Percentiles rank a stretch among this genome's conserved stretches.
phyloP scores from a whole-genome alignment of 2,888 invertebrate genomes.

The Stomorhina lunata region DNA sequence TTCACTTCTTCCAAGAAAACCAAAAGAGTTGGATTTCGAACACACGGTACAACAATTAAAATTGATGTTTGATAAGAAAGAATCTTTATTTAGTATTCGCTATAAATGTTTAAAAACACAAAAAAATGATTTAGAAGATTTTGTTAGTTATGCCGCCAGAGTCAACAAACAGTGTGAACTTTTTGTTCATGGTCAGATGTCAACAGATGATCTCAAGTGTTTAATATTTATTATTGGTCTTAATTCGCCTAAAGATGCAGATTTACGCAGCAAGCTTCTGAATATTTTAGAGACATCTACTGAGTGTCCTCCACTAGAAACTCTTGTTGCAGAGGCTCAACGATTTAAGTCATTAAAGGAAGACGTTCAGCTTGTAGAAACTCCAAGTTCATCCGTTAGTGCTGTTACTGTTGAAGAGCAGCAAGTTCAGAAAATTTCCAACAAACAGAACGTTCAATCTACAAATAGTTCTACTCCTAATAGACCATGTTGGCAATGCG shows the following conservation, averaged over 20 bases:
- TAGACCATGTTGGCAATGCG: neutral
- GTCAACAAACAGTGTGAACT: neutral
- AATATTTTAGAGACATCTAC: neutral
- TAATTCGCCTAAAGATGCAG: neutral
- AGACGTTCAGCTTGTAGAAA: neutral
- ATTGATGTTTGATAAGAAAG: neutral
- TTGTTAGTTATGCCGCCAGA: neutral
- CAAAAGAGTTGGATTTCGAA: neutral
- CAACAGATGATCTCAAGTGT: neutral
- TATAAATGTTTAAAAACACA: neutral
- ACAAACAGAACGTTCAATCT: neutral
- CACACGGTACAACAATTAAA: neutral
- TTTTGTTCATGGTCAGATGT: neutral
- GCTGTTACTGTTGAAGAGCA: neutral
- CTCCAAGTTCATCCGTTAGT: neutral
- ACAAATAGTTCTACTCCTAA: neutral
- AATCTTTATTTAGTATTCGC: neutral
- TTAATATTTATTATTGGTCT: constrained; percentile 3
- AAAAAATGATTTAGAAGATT: neutral
- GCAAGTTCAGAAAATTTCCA: neutral
- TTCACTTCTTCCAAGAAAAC: neutral
- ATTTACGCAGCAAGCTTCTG: neutral
- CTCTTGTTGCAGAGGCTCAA: neutral
- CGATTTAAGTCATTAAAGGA: neutral
- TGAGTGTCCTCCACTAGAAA: neutral